These are phyloP conservation scores for Chymomyza fuscimana DNA, from an alignment of 2,888 invertebrate genomes.

Conservation along the genomic window DNA sequence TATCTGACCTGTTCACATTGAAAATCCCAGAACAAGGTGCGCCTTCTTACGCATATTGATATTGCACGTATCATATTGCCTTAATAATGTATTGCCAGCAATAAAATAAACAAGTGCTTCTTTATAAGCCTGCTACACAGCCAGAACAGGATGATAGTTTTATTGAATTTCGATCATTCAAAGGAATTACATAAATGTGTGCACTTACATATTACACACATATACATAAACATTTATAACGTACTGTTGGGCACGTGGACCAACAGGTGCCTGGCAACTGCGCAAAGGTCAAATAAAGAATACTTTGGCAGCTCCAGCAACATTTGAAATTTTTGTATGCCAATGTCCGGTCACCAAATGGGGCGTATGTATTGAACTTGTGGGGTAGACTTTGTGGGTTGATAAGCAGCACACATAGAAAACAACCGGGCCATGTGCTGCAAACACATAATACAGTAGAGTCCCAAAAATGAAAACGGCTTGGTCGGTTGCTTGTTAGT, in stretches of 20 bases:
- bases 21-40: background rate
- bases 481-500: too few relatives aligned
- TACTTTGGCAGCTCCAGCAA: slow-evolving; percentile 38
- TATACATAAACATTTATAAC: background rate
- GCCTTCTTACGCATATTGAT: background rate
- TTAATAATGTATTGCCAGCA: background rate
- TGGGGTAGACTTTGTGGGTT: slow-evolving; percentile 30
- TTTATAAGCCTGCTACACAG: background rate
- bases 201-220: background rate
- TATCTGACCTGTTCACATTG: background rate
- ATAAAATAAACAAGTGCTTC: background rate
- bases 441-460: slow-evolving; percentile 18
- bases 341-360: background rate
- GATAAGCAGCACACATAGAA: slow-evolving; percentile 44
- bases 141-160: background rate
- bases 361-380: slow-evolving; percentile 25
- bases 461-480: too few relatives aligned
- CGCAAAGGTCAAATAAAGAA: slow-evolving; percentile 69
- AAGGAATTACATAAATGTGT: background rate
- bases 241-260: background rate
- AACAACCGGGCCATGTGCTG: slow-evolving; percentile 37
- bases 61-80: background rate
- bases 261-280: slow-evolving; percentile 74
- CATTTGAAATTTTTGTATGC: slow-evolving; percentile 1
- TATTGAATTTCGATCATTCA: background rate